A percentile compares a stretch with the other conserved stretches of the same genome.
Evolutionary conservation across 2,113 vertebrate species (phyloP).

Genomic region (Heteronetta atricapilla): DNA sequence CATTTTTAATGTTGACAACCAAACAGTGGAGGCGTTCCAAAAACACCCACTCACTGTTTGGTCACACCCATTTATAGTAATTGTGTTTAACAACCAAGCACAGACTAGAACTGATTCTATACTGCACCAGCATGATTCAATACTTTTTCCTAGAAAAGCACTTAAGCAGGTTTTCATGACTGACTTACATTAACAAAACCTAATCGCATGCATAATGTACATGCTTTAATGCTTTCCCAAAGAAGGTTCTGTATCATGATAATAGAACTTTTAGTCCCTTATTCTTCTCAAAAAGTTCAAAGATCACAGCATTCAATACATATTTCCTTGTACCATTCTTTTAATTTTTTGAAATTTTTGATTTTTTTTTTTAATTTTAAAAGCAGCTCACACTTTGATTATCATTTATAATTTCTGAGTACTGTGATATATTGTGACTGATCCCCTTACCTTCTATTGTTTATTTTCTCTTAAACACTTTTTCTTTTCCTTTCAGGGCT

Average conservation of each 20-base stretch:
- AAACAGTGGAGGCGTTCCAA: background rate
- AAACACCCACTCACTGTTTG: background rate
- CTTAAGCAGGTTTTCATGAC: conserved; percentile 12
- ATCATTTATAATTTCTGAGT: background rate
- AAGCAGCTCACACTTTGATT: background rate
- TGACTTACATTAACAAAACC: conserved; percentile 25
- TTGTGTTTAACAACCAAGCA: background rate
- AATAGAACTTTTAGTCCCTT: background rate
- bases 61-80: background rate
- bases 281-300: background rate
- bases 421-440: background rate
- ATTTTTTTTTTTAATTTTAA: too few relatives aligned
- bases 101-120: background rate
- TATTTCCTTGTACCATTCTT: background rate
- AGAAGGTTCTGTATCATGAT: background rate
- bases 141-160: background rate
- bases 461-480: background rate
- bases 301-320: background rate
- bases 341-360: background rate
- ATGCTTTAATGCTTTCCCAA: background rate
- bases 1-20: background rate
- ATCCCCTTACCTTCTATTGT: background rate
- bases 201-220: background rate
- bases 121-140: background rate
- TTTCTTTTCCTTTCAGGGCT: background rate